These are phyloP conservation scores for Machimus rusticus DNA, from an alignment of 2,888 invertebrate genomes.

Conservation along the genomic window DNA sequence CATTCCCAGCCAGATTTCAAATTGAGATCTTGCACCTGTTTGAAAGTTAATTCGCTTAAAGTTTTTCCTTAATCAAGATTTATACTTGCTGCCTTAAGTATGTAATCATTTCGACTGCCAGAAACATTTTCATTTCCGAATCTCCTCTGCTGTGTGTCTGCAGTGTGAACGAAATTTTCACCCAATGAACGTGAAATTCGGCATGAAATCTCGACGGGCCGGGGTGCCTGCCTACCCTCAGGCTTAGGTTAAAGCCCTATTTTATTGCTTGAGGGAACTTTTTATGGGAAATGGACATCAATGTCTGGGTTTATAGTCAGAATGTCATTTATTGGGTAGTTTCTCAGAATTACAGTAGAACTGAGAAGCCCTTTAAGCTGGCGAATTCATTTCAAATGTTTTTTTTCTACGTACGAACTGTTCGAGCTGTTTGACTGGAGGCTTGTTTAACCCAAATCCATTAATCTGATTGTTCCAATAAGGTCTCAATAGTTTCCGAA, in stretches of 20 bases:
- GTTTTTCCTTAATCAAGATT: not conserved
- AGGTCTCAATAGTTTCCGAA: not conserved
- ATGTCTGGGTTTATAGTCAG: not conserved
- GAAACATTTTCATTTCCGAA: not conserved
- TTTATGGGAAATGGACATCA: conserved; percentile 35
- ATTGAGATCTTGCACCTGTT: not conserved
- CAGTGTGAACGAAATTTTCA: not conserved
- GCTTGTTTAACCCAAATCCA: conserved; percentile 22
- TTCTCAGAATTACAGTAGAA: not conserved
- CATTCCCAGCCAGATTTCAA: not conserved
- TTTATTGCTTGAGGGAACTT: conserved; percentile 34
- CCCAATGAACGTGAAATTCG: not conserved
- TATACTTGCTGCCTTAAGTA: not conserved
- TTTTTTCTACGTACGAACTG: not conserved
- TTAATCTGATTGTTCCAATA: conserved; percentile 31
- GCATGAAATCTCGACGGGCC: not conserved
- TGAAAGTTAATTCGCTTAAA: not conserved
- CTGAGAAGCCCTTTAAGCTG: conserved; percentile 13
- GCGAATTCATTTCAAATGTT: conserved; percentile 3
- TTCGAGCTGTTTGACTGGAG: not conserved
- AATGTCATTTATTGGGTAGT: conserved; percentile 34
- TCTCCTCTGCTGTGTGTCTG: not conserved
- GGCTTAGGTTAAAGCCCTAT: conserved; percentile 18
- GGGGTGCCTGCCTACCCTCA: not conserved
- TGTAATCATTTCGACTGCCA: not conserved